Evolutionary conservation across 2,888 invertebrate species (phyloP).

Genomic region (Salticus scenicus): DNA sequence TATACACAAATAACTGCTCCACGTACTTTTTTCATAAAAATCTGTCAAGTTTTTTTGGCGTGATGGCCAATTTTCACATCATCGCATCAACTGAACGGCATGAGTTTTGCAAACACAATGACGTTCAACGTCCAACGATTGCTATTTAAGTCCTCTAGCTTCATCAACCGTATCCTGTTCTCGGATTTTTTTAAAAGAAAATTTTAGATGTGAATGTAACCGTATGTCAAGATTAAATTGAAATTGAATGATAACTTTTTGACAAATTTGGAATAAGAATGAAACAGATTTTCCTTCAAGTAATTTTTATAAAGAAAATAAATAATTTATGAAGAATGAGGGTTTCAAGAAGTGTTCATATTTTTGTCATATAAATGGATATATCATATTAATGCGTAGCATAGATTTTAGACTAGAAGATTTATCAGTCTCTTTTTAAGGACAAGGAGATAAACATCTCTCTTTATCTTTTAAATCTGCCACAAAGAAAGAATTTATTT

Average conservation of each 20-base stretch:
- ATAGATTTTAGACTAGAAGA: too few relatives aligned
- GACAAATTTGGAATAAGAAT: neutral
- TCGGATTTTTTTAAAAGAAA: neutral
- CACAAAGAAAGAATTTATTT: too few relatives aligned
- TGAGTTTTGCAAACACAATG: slow-evolving; percentile 46
- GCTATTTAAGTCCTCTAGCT: slow-evolving; percentile 32
- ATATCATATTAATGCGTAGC: too few relatives aligned
- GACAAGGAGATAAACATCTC: too few relatives aligned
- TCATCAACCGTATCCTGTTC: slow-evolving; percentile 57
- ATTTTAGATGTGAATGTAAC: neutral
- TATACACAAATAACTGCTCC: neutral
- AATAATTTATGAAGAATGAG: too few relatives aligned
- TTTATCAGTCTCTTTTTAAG: too few relatives aligned
- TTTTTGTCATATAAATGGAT: too few relatives aligned
- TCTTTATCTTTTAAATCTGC: too few relatives aligned
- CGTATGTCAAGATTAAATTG: neutral
- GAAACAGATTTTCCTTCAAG: too few relatives aligned
- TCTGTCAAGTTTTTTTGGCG: slow-evolving; percentile 17
- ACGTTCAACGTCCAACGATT: slow-evolving; percentile 47
- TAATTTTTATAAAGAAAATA: too few relatives aligned
- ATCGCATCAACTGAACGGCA: slow-evolving; percentile 27
- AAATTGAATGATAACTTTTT: neutral
- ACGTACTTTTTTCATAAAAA: neutral
- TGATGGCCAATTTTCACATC: slow-evolving; percentile 59
- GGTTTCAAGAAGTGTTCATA: too few relatives aligned